Evolutionary conservation across 2,888 invertebrate genomes (phyloP).

Genomic region (Toxonevra muliebris): DNA sequence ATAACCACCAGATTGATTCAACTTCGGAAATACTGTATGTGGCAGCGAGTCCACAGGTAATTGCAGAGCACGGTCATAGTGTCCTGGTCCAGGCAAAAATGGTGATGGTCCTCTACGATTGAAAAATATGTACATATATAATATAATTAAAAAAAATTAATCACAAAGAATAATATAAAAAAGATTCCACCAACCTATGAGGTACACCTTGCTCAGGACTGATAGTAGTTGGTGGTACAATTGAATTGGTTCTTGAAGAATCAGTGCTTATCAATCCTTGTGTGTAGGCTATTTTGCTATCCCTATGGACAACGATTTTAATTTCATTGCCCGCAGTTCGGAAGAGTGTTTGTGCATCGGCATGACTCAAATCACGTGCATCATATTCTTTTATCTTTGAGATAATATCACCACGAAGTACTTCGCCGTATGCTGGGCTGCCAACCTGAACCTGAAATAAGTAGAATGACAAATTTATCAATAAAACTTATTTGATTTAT

Average conservation of each 20-base stretch:
- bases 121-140: background rate
- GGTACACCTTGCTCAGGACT: constrained; percentile 55
- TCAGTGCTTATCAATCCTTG: constrained; percentile 67
- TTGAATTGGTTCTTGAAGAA: constrained; percentile 66
- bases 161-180: background rate
- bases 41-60: constrained; percentile 65
- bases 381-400: constrained; percentile 91
- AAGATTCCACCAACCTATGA: constrained; percentile 65
- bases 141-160: constrained; percentile 7
- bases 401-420: constrained; percentile 90
- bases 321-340: constrained; percentile 82
- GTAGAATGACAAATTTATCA: constrained; percentile 7
- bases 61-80: constrained; percentile 60
- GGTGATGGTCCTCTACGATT: constrained; percentile 67
- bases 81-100: constrained; percentile 67
- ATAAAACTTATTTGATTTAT: background rate
- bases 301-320: constrained; percentile 78
- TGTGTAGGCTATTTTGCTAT: constrained; percentile 64
- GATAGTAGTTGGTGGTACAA: constrained; percentile 54
- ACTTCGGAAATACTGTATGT: constrained; percentile 68
- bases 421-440: constrained; percentile 83
- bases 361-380: constrained; percentile 85
- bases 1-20: constrained; percentile 64
- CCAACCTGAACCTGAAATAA: constrained; percentile 80
- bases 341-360: constrained; percentile 90